Evolutionary conservation across 2,113 vertebrate genomes (phyloP).

Genomic region (Pelmatolapia mariae): DNA sequence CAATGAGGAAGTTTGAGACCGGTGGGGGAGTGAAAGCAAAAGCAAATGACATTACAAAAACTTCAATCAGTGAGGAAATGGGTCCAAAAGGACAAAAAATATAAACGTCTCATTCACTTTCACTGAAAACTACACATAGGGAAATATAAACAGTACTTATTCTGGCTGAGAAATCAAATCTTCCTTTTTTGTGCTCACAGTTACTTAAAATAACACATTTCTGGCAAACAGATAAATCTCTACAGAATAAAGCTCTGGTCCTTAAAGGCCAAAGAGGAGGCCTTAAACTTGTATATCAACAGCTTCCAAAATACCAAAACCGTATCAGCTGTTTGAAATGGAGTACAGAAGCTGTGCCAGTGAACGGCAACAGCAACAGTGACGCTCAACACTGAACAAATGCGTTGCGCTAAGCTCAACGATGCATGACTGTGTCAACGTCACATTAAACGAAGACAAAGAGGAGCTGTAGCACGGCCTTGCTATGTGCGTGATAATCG

Average conservation of each 20-base stretch:
- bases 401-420: rapidly evolving
- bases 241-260: not conserved
- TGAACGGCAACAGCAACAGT: not conserved
- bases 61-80: not conserved
- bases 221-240: not conserved
- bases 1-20: not conserved
- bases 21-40: not conserved
- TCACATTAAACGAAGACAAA: not conserved
- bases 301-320: not conserved
- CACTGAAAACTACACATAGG: not conserved
- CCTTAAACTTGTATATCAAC: not conserved
- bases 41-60: not conserved
- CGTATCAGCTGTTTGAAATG: not conserved
- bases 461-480: not conserved
- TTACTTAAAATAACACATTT: not conserved
- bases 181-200: not conserved
- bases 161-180: not conserved
- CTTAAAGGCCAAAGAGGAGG: not conserved
- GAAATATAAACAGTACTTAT: not conserved
- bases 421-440: not conserved
- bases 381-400: not conserved
- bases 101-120: not conserved
- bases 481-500: not conserved
- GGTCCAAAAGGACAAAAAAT: not conserved
- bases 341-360: not conserved